Conservation (phyloP, 2,797 vertebrate genomes). For the Enteromius viviparus region DNA sequence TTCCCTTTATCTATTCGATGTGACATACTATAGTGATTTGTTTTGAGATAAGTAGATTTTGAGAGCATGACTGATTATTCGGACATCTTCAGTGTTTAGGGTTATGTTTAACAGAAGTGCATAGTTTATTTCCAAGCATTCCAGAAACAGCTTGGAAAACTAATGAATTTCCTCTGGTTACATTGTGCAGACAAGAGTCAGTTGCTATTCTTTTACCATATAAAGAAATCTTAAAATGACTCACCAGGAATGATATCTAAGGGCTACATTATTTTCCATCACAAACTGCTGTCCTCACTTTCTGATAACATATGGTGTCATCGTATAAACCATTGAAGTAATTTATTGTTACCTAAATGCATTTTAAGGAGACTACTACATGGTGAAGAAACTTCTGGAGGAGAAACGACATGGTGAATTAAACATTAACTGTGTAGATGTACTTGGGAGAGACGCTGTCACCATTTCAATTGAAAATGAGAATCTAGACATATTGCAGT, state of each 20-base stretch:
- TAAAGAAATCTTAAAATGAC: slow-evolving; percentile 69
- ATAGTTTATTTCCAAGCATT: slow-evolving; percentile 12
- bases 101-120: not conserved
- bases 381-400: slow-evolving; percentile 98
- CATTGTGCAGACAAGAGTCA: slow-evolving; percentile 47
- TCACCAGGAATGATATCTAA: slow-evolving; percentile 54
- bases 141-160: slow-evolving; percentile 6
- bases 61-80: not conserved
- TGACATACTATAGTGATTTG: not conserved
- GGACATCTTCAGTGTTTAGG: not conserved
- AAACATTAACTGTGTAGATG: slow-evolving; percentile 97
- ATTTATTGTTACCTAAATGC: slow-evolving; percentile 27
- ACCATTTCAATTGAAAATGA: slow-evolving; percentile 98
- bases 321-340: not conserved
- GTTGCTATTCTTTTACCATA: slow-evolving; percentile 70
- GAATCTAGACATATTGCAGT: slow-evolving; percentile 95
- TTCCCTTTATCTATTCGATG: not conserved
- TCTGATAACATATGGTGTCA: not conserved
- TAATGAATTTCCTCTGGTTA: slow-evolving; percentile 30
- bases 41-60: slow-evolving; percentile 4
- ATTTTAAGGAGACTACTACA: slow-evolving; percentile 95
- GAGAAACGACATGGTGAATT: slow-evolving; percentile 92
- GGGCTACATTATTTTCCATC: slow-evolving; percentile 71
- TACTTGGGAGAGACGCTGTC: slow-evolving; percentile 92
- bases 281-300: slow-evolving; percentile 1